Evolutionary conservation across 2,113 vertebrate genomes (phyloP).

Genomic region (Daboia siamensis): DNA sequence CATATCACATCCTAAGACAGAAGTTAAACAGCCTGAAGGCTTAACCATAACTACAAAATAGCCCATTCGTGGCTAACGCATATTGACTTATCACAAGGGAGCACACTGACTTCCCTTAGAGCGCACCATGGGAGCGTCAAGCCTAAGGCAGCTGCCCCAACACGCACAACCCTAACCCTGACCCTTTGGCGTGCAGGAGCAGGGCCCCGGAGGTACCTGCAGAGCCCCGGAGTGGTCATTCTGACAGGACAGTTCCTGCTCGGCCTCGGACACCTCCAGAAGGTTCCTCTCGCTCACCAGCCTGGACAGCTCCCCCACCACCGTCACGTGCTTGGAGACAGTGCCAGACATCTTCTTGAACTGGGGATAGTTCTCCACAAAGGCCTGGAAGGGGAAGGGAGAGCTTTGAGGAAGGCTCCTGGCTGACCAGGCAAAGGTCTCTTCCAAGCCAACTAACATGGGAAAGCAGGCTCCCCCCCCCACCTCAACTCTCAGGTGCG

Average conservation of each 20-base stretch:
- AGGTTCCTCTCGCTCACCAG: conserved; percentile 80
- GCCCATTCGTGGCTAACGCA: background rate
- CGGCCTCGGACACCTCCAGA: conserved; percentile 91
- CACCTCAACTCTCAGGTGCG: too few relatives aligned
- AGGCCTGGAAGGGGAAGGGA: conserved; percentile 72
- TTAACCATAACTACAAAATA: background rate
- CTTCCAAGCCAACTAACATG: background rate
- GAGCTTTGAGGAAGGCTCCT: background rate
- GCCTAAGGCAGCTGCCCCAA: background rate
- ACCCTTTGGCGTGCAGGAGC: background rate
- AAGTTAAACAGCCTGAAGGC: background rate
- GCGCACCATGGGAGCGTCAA: background rate
- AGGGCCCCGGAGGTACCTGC: conserved; percentile 74
- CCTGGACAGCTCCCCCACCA: conserved; percentile 91
- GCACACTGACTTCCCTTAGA: background rate
- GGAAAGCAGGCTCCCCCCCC: background rate
- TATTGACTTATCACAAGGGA: background rate
- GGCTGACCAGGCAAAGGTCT: background rate
- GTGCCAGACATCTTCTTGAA: conserved; percentile 99
- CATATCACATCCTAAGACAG: background rate
- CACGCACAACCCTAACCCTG: background rate
- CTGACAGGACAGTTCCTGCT: conserved; percentile 95
- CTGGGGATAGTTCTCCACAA: conserved; percentile 97
- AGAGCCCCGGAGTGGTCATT: conserved; percentile 91
- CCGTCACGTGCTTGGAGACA: conserved; percentile 94